Conservation (phyloP, 2,797 vertebrate genomes). For the Arnoldichthys spilopterus region DNA sequence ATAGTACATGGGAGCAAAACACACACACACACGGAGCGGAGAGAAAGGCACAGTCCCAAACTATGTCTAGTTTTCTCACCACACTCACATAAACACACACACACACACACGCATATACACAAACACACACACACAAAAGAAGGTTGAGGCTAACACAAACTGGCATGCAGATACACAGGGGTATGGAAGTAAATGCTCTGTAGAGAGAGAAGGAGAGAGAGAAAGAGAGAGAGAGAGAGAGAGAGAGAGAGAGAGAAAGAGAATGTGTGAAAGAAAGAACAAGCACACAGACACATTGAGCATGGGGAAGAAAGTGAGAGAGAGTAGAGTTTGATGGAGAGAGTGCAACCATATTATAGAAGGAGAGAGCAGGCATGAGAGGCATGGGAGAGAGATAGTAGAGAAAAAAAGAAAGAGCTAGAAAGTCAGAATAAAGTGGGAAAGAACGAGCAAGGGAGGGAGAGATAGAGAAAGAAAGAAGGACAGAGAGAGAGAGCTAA, state of each 20-base stretch:
- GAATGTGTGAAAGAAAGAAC: neutral
- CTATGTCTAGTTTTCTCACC: slow-evolving; percentile 10
- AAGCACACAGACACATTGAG: no score
- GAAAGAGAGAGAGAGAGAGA: neutral
- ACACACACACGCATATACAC: slow-evolving; percentile 27
- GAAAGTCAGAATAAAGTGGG: slow-evolving; percentile 21
- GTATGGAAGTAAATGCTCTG: neutral
- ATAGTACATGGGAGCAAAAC: slow-evolving; percentile 16
- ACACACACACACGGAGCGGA: slow-evolving; percentile 16
- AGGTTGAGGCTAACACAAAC: slow-evolving; percentile 27
- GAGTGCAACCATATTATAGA: neutral
- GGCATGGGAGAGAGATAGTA: neutral
- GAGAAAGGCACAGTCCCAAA: slow-evolving; percentile 18
- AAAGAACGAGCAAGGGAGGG: no score
- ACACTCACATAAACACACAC: slow-evolving; percentile 23
- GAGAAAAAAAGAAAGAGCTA: neutral
- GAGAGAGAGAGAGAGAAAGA: no score
- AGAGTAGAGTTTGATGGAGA: neutral
- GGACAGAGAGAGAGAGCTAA: neutral
- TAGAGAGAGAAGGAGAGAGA: neutral
- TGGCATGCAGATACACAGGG: slow-evolving; percentile 13
- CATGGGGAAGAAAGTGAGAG: no score
- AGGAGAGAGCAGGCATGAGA: no score
- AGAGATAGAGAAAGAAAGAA: neutral
- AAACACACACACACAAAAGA: slow-evolving; percentile 13